phyloP scores from a whole-genome alignment of 2,113 vertebrate species.

The Columba janthina region DNA sequence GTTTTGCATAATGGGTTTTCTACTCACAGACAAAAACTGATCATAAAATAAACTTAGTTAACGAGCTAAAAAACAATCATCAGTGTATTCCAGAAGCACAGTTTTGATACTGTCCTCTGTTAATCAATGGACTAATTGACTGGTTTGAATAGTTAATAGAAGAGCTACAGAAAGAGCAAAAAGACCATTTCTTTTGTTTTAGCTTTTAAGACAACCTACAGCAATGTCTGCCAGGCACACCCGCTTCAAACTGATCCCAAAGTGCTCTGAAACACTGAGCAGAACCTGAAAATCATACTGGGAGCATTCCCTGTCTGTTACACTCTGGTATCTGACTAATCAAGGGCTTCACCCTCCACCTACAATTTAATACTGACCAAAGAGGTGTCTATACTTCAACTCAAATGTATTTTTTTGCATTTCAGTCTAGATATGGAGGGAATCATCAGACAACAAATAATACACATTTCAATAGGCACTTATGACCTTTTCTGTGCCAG shows the following conservation, averaged over 20 bases:
- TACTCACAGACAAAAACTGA: neutral
- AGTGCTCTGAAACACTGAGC: neutral
- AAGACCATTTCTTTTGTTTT: neutral
- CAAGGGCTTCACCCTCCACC: neutral
- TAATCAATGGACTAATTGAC: neutral
- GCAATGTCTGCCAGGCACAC: neutral
- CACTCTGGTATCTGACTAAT: neutral
- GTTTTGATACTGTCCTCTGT: neutral
- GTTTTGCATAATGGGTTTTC: neutral
- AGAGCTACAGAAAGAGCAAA: neutral
- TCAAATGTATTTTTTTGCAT: neutral
- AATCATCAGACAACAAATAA: neutral
- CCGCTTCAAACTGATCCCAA: neutral
- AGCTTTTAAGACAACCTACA: neutral
- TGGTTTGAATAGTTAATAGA: neutral
- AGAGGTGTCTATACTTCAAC: neutral
- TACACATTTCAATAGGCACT: neutral
- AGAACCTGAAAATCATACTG: neutral
- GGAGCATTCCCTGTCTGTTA: neutral
- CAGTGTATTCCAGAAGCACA: neutral
- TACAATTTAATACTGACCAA: neutral
- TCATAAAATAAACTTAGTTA: constrained; percentile 20
- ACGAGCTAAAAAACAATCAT: constrained; percentile 1
- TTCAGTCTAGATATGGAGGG: neutral
- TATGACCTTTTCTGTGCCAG: neutral